Evolutionary conservation across 2,797 vertebrate genomes (phyloP), one percentile per base, ranked within the genome.

Genomic region (Melopsittacus undulatus): DNA sequence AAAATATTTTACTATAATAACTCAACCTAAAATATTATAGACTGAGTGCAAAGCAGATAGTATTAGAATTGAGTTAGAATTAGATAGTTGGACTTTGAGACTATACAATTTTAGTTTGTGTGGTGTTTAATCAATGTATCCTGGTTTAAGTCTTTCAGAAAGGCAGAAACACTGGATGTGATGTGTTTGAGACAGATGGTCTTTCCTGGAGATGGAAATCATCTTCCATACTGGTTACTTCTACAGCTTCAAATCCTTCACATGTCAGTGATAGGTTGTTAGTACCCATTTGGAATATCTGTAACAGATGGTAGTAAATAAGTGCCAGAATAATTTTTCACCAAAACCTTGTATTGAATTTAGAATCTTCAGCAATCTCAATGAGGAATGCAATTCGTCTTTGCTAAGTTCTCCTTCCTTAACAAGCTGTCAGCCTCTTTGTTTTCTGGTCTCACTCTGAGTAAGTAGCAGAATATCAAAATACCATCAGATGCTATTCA

Each of bases 321-420:
- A 89, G 51, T 36, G 29, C 66, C 72, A 92, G 90, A 95, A 94
- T 84, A 88, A 67, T 91, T 88, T 86, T 91, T 94, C 38, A 94
- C 84, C 87, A 86, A 90, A 94, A 89, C 27, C 40, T 82, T 9
- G 0, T 67, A 73, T n/a, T 90, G 74, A 88, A 57, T 91, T 94
- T 86, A 88, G 54, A 92, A 70, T 84, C 74, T 82, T 84, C 70
- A 90, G 36, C 49, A 79, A 42, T 52, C 83, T 93, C 59, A 87
- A 87, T 23, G 48, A 70, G 52, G 61, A 83, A 66, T 56, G 36
- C 21, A 57, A 56, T 92, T 93, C 84, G 48, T 87, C 68, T 92
- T 82, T 84, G 40, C 23, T 48, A 63, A 82, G 23, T 88, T 87
- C 45, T 89, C 17, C 38, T 78, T 88, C 13, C 67, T 83, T 91